phyloP scores from a whole-genome alignment of 2,888 invertebrate species.

The Fragum sueziense region DNA sequence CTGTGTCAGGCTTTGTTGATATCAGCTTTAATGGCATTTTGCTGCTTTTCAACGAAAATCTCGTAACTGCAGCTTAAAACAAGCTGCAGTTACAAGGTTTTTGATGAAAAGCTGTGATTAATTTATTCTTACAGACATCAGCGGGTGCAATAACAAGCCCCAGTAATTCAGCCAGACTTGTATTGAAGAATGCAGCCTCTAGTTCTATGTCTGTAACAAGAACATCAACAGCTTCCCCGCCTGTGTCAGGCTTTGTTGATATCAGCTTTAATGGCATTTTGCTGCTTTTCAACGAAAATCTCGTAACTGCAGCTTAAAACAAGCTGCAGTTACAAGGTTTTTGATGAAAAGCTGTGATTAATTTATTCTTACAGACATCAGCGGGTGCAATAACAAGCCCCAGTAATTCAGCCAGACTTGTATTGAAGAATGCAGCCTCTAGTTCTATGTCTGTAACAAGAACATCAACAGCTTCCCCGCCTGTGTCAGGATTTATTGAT shows the following conservation, averaged over 20 bases:
- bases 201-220: constrained; percentile 54
- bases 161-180: constrained; percentile 39
- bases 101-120: no score
- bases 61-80: no score
- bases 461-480: constrained; percentile 66
- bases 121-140: constrained; percentile 31
- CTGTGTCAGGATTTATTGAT: constrained; percentile 65
- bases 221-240: constrained; percentile 66
- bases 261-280: constrained; percentile 29
- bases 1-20: constrained; percentile 65
- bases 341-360: no score
- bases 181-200: constrained; percentile 45
- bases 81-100: no score
- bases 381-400: constrained; percentile 27
- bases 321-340: no score
- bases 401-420: constrained; percentile 39
- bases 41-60: no score
- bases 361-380: constrained; percentile 27
- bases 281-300: no score
- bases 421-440: constrained; percentile 45
- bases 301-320: no score
- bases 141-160: constrained; percentile 27
- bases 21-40: constrained; percentile 29
- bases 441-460: constrained; percentile 54
- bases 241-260: constrained; percentile 65